These are phyloP conservation scores for Apteryx mantelli DNA, from an alignment of 2,113 vertebrate species.

Conservation along the genomic window DNA sequence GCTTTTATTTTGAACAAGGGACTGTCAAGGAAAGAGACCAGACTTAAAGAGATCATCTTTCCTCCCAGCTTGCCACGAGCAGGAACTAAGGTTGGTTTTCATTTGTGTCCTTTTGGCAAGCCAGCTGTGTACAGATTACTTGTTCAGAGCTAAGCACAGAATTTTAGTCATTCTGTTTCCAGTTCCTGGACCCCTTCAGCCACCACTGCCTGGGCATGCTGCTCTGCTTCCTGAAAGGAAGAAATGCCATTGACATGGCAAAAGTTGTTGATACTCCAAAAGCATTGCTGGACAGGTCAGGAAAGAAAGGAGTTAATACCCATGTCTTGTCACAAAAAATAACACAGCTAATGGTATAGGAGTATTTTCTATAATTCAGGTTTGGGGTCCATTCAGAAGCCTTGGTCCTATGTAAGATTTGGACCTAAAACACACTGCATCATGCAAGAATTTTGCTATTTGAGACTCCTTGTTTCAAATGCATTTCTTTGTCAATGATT, in stretches of 20 bases:
- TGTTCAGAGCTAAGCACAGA: slow-evolving; percentile 8
- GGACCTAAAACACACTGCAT: not conserved
- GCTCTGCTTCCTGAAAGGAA: not conserved
- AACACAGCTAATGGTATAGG: not conserved
- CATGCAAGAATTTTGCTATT: slow-evolving; percentile 2
- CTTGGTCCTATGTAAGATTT: not conserved
- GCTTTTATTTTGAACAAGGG: slow-evolving; percentile 33
- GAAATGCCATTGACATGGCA: not conserved
- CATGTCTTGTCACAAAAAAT: not conserved
- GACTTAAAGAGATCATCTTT: slow-evolving; percentile 63
- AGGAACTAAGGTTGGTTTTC: slow-evolving; percentile 48
- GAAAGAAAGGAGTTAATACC: not conserved
- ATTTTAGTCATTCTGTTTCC: slow-evolving; percentile 31
- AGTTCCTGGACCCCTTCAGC: not conserved
- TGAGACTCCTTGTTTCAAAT: slow-evolving; percentile 11
- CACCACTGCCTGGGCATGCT: not conserved
- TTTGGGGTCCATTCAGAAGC: not conserved
- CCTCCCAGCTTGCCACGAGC: slow-evolving; percentile 23
- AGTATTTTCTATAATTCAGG: not conserved
- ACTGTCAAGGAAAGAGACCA: slow-evolving; percentile 55
- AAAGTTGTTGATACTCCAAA: not conserved
- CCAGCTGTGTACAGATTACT: slow-evolving; percentile 7
- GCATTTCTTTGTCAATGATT: slow-evolving; percentile 36
- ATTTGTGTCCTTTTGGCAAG: slow-evolving; percentile 46
- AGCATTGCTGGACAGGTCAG: not conserved